These are phyloP conservation scores for Sparus aurata DNA, from an alignment of 2,797 vertebrate genomes.

Conservation along the genomic window DNA sequence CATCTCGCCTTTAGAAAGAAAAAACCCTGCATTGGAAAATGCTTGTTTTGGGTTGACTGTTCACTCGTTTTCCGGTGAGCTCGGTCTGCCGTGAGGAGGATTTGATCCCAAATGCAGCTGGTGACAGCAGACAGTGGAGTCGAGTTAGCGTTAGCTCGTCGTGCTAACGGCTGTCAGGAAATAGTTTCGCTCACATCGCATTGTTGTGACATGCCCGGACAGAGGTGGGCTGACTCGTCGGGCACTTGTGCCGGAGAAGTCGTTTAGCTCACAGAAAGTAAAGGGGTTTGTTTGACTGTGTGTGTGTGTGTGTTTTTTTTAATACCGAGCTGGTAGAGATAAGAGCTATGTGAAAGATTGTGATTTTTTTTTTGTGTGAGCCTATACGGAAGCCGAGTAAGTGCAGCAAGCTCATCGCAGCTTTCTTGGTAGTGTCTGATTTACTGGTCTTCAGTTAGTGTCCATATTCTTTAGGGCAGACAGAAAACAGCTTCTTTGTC, in stretches of 20 bases:
- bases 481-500: too few species aligned
- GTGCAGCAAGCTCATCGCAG: not conserved
- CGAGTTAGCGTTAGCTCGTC: constrained; percentile 30
- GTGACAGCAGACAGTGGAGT: not conserved
- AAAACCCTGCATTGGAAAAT: rapidly evolving
- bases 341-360: not conserved
- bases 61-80: rapidly evolving
- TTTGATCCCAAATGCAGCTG: too few species aligned
- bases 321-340: not conserved
- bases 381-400: not conserved
- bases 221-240: constrained; percentile 27
- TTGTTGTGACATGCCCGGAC: constrained; percentile 80
- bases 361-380: too few species aligned
- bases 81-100: rapidly evolving
- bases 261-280: not conserved
- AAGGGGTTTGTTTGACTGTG: too few species aligned
- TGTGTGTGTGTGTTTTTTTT: too few species aligned
- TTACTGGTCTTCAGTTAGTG: not conserved
- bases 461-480: too few species aligned
- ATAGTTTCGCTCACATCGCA: constrained; percentile 65
- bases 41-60: rapidly evolving
- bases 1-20: not conserved
- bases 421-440: too few species aligned
- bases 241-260: not conserved
- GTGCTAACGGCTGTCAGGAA: constrained; percentile 62